These are phyloP conservation scores for Polyergus mexicanus DNA, from an alignment of 1,140 invertebrate species.

Conservation along the genomic window DNA sequence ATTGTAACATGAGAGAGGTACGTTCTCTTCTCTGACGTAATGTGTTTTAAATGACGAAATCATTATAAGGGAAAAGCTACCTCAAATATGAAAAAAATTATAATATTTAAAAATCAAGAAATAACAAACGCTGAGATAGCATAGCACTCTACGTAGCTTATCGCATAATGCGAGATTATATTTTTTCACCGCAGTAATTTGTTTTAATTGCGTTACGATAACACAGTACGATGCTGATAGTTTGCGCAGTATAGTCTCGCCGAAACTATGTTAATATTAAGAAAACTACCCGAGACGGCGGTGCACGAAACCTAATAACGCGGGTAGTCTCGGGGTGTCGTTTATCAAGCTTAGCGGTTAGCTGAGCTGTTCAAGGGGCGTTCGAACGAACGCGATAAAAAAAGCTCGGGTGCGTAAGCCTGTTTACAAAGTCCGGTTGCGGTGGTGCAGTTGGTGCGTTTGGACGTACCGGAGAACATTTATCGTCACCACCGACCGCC, in stretches of 20 bases:
- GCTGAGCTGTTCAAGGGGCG: slow-evolving; percentile 45
- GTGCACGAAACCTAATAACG: slow-evolving; percentile 49
- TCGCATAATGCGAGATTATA: background rate
- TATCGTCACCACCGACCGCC: slow-evolving; percentile 57
- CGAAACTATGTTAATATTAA: slow-evolving; percentile 55
- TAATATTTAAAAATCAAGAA: background rate
- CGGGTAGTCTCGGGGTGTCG: slow-evolving; percentile 43
- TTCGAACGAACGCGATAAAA: slow-evolving; percentile 63
- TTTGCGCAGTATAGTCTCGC: background rate
- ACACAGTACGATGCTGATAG: background rate
- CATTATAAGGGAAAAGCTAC: background rate
- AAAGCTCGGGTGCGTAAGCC: slow-evolving; percentile 61
- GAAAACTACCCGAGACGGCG: slow-evolving; percentile 4
- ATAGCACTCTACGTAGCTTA: background rate
- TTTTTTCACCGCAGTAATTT: background rate
- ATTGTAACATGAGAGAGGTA: background rate
- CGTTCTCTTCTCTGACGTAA: background rate
- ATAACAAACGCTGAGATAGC: background rate
- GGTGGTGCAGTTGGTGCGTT: slow-evolving; percentile 34
- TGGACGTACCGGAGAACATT: slow-evolving; percentile 31
- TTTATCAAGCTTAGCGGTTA: slow-evolving; percentile 71
- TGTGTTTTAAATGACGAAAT: background rate
- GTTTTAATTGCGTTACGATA: slow-evolving; percentile 8
- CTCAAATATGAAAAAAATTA: background rate
- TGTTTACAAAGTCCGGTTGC: slow-evolving; percentile 52